Percentiles rank a stretch among this genome's conserved stretches.
Evolutionary conservation across 2,113 vertebrate genomes (phyloP).

Genomic region (Dicentrarchus labrax): DNA sequence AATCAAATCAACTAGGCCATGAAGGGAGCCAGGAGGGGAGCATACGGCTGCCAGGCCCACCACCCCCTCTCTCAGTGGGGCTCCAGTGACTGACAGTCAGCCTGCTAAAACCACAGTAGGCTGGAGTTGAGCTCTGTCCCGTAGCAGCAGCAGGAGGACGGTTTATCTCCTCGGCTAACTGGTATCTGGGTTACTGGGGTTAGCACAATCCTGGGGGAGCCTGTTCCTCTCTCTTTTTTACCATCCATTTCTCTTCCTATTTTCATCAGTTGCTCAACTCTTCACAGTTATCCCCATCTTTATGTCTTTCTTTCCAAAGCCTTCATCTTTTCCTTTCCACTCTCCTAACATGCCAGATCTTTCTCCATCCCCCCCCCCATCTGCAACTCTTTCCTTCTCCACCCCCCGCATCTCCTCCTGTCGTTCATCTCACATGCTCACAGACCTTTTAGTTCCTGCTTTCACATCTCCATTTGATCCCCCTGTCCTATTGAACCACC

Average conservation of each 20-base stretch:
- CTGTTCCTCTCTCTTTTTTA: conserved; percentile 16
- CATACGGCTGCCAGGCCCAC: conserved; percentile 56
- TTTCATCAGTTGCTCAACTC: conserved; percentile 11
- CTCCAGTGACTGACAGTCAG: conserved; percentile 59
- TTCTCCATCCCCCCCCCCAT: conserved; percentile 32
- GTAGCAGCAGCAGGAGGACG: conserved; percentile 45
- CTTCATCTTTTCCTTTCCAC: background rate
- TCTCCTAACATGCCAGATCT: background rate
- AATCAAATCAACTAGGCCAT: conserved; percentile 73
- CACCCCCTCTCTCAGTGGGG: conserved; percentile 55
- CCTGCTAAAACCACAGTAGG: conserved; percentile 53
- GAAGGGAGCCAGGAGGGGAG: conserved; percentile 47
- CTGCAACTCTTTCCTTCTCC: conserved; percentile 9
- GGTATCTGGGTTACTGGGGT: conserved; percentile 76
- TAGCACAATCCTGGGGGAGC: conserved; percentile 56
- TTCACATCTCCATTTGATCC: conserved; percentile 70
- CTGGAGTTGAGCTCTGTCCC: conserved; percentile 58
- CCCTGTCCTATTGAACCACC: conserved; percentile 70
- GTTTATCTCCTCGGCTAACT: conserved; percentile 54
- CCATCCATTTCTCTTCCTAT: conserved; percentile 16
- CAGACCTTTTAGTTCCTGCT: conserved; percentile 51
- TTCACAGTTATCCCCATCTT: conserved; percentile 20
- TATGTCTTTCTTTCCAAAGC: background rate
- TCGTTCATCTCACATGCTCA: conserved; percentile 22
- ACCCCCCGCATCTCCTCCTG: conserved; percentile 32